Base-by-base conservation (phyloP, 1,140 invertebrate genomes). In the Drosophila insularis region DNA sequence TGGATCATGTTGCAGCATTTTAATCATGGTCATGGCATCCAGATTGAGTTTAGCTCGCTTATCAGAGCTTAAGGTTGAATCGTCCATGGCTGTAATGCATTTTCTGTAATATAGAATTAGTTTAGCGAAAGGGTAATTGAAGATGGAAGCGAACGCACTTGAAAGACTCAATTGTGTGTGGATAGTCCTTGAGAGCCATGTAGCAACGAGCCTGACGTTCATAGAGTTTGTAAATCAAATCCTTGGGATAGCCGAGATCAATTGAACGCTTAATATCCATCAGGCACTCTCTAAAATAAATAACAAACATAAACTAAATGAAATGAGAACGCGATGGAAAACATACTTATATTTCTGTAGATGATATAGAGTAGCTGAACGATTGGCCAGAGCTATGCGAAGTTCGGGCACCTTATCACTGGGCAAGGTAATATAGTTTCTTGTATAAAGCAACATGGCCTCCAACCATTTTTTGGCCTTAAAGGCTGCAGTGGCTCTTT, bases 281-380 rank as follows among this genome's bases (percentile, higher is more conserved):
- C 11, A 97, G 80, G 0, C 95, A 93, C 23, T 94, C 92, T 75
- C 95, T 92, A 91, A 95, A 62, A 68, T 8, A 7, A 1, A 10
- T 3, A 0, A 4, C 2, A 56, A 0, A 95, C 13, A 4, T 32
- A 10, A 14, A 11, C 0, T 4, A 37, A 40, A 35, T 21, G 2
- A 37, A 5, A 17, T 10, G 1, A 50, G 10, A 21, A 3, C 8
- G 21, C 17, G 0, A 50, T 8, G 8, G 35, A 19, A 40, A 7
- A 37, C 73, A 63, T 37, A 75, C 73, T 69, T 65, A 59, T 75
- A 76, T 63, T 95, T 93, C 59, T 95, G 93, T 86, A 98, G 86
- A 89, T 98, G 96, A 86, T 96, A 97, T 4, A 98, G 93, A 1
- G 96, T 95, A 1, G 97, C 97, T 10, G 97, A 98, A 59, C 98